Base-by-base conservation (phyloP, 53 echinoderm and acorn worm genomes). In the Zoroaster sp. region DNA sequence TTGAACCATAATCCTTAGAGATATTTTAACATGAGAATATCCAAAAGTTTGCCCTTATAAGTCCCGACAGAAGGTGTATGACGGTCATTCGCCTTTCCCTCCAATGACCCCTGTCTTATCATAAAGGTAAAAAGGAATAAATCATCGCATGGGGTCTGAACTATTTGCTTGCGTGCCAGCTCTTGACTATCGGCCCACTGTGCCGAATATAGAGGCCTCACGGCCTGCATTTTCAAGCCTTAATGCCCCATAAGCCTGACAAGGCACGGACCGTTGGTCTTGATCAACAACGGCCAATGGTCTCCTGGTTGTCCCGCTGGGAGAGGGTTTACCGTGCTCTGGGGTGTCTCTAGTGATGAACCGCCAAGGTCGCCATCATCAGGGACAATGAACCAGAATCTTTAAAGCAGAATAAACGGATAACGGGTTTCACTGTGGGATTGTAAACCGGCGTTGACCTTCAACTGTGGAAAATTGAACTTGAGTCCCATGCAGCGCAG, bases 191-290 rank as follows among this genome's bases (percentile, higher is more conserved):
- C 36, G 13, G 53, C 35, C 32, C 18, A 28, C 80, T 17, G 66
- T 20, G 37, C 80, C 40, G 8, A 77, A 49, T 42, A 34, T 53
- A 17, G 5, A 80, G 80, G 42, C 83, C 83, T 69, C 43, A 46
- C 42, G 70, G 83, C 69, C 83, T 83, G 70, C 44, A 41, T 83
- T 45, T 34, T 59, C n/a, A 83, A 47, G 38, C 69, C 42, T 32
- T 83, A 83, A 83, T 83, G 47, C 83, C 83, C 83, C 37, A 66
- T 33, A 69, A 83, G 70, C 69, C 83, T 44, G 83, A 83, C 83
- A 44, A 83, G 83, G 83, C 83, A 83, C 83, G 83, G 67, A 69
- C 83, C 44, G 66, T 83, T 40, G 45, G 69, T 46, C 49, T 69
- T 83, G 69, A 69, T 83, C 83, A 83, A 69, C 65, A 52, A 33